Base-by-base conservation (phyloP, 2,797 vertebrate genomes). In the Pangasius larnaudii region DNA sequence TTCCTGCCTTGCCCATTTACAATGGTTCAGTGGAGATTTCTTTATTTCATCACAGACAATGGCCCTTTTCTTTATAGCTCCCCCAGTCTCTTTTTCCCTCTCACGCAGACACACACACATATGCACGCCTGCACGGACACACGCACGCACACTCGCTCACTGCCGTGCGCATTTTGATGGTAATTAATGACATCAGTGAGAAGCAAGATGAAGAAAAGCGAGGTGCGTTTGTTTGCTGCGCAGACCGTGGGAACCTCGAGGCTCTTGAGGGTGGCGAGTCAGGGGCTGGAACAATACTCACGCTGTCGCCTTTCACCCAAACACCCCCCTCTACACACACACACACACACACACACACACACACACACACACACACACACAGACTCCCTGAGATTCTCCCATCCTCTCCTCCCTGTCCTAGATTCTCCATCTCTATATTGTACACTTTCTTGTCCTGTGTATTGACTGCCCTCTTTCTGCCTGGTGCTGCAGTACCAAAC, bases 21-120 rank as follows among this genome's bases (percentile, higher is more conserved):
- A 97, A 97, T 97, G 97, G 96, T 97, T 96, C 96, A 98, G 96
- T 97, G 95, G 96, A 97, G 96, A 97, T 97, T 98, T 98, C 97
- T 98, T 97, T 98, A 97, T 98, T 97, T 97, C 93, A 93, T 90
- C 93, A 92, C 89, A 94, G 94, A 97, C 96, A 97, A 96, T 96
- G 91, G 95, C 93, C 91, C 93, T 95, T 96, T 96, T 97, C 94
- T 96, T 94, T 93, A 91, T 93, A 89, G 42, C 90, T 93, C 92
- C 93, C 92, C 89, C 92, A 89, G 89, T 85, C 91, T 88, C 90
- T 86, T 84, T 72, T 83, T 86, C 86, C 83, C 89, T 71, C 87
- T 74, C 86, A 74, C 83, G 58, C 86, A 79, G 65, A 42, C 74
- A 59, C 85, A 61, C 86, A 81, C 81, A 72, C 86, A 65, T 80